Percentiles rank a stretch among this genome's conserved stretches.
Evolutionary conservation across 2,797 vertebrate genomes (phyloP).

Genomic region (Gastrophryne carolinensis): DNA sequence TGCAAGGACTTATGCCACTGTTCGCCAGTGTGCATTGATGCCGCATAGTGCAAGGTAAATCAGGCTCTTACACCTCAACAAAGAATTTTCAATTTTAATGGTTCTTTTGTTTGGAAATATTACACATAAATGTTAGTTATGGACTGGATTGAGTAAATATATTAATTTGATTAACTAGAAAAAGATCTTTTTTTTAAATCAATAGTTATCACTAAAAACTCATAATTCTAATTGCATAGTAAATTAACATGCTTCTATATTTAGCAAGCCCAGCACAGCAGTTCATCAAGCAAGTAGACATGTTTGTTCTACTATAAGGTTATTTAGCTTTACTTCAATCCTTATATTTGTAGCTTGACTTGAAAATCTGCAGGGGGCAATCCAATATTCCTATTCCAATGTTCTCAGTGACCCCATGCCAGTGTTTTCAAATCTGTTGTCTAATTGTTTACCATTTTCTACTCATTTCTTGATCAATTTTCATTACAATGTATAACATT

Average conservation of each 20-base stretch:
- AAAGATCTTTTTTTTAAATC: slow-evolving; percentile 6
- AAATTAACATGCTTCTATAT: neutral
- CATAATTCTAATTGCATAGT: neutral
- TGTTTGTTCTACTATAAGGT: slow-evolving; percentile 38
- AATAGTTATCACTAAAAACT: neutral
- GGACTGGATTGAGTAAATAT: no score
- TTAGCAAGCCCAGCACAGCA: slow-evolving; percentile 26
- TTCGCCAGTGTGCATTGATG: no score
- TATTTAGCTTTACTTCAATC: slow-evolving; percentile 25
- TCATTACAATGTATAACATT: neutral
- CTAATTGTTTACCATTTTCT: slow-evolving; percentile 33
- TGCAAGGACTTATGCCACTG: no score
- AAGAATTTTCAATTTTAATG: no score
- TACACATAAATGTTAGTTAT: no score
- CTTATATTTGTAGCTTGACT: no score
- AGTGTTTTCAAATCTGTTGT: slow-evolving; percentile 14
- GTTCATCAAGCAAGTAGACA: slow-evolving; percentile 28
- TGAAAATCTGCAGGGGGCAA: neutral
- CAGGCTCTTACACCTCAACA: no score
- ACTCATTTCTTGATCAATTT: slow-evolving; percentile 18
- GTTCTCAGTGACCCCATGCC: slow-evolving; percentile 1
- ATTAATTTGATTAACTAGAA: neutral
- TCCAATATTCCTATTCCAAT: neutral
- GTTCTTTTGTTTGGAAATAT: no score
- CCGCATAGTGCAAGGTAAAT: no score